Conservation (phyloP, 2,888 invertebrate species). For the Heliconius hortense region DNA sequence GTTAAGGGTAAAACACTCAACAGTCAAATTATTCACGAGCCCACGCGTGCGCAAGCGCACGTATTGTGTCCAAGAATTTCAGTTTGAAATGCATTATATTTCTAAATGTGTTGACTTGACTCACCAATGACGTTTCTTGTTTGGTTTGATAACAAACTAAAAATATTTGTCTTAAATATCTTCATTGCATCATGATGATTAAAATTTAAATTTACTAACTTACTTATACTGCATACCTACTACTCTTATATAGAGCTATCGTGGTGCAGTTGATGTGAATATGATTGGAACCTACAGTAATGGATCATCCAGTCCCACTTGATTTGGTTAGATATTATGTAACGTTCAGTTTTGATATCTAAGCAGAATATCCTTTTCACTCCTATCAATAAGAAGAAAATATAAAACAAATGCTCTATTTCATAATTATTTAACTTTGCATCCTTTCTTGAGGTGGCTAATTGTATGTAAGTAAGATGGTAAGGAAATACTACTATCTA, state of each 20-base stretch:
- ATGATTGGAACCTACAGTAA: background rate
- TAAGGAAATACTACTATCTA: no score
- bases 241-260: background rate
- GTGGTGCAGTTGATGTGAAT: background rate
- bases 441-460: no score
- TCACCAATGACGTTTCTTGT: conserved; percentile 30
- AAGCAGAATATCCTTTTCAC: no score
- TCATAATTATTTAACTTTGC: no score
- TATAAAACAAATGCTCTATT: no score
- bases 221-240: background rate
- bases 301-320: background rate
- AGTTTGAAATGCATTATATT: conserved; percentile 29
- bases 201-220: conserved; percentile 2
- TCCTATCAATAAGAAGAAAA: no score
- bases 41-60: conserved; percentile 29
- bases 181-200: background rate
- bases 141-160: conserved; percentile 23
- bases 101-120: conserved; percentile 35
- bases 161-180: conserved; percentile 13
- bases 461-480: no score
- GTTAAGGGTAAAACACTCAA: conserved; percentile 13
- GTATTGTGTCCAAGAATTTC: conserved; percentile 37
- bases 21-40: conserved; percentile 5
- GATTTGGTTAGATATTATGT: no score
- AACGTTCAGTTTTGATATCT: no score